Evolutionary conservation across 2,888 invertebrate genomes (phyloP).

Genomic region (Phaedon cochleariae): DNA sequence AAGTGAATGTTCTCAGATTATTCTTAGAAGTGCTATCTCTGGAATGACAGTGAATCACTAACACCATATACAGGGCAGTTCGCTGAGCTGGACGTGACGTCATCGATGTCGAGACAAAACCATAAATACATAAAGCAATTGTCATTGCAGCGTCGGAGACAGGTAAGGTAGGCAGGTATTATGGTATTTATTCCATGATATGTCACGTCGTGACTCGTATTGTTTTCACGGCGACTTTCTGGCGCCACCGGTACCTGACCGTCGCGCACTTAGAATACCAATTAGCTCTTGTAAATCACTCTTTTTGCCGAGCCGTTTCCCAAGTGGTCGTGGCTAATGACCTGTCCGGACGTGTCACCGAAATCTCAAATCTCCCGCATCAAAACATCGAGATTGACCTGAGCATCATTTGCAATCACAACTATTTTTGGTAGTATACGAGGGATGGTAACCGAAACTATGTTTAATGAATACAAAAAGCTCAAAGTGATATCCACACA

Average conservation of each 20-base stretch:
- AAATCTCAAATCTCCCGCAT: too few species aligned
- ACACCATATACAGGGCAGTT: constrained; percentile 13
- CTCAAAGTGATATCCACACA: too few species aligned
- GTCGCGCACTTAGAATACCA: constrained; percentile 59
- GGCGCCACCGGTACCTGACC: constrained; percentile 59
- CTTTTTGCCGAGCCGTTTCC: constrained; percentile 17
- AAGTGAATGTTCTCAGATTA: too few species aligned
- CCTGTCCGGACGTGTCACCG: background rate
- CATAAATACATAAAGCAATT: constrained; percentile 44
- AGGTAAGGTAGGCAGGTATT: constrained; percentile 46
- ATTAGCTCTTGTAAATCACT: constrained; percentile 53
- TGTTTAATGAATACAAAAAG: too few species aligned
- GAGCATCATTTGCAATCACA: too few species aligned
- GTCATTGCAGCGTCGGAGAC: constrained; percentile 35
- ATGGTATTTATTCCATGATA: constrained; percentile 49
- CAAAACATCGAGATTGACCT: too few species aligned
- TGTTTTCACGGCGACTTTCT: constrained; percentile 55
- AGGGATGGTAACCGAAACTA: too few species aligned
- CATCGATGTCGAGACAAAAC: constrained; percentile 26
- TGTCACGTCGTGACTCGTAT: constrained; percentile 58
- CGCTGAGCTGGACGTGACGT: background rate
- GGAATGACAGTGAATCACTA: too few species aligned
- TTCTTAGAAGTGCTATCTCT: too few species aligned
- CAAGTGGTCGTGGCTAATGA: constrained; percentile 11
- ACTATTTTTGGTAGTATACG: too few species aligned